phyloP scores from a whole-genome alignment of 1,140 invertebrate species.

The Plutomurus gul region DNA sequence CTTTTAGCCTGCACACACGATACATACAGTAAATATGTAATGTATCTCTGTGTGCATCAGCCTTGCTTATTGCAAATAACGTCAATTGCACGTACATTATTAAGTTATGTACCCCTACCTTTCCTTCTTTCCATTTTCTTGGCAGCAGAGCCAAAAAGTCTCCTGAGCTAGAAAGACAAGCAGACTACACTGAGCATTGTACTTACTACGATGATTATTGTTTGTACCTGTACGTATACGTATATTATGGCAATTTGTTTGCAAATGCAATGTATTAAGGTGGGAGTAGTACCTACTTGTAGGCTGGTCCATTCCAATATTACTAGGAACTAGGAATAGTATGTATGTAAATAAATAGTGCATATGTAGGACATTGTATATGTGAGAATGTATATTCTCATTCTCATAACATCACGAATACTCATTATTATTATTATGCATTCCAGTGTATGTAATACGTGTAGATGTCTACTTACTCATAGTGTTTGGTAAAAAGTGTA shows the following conservation, averaged over 20 bases:
- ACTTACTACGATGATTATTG: background rate
- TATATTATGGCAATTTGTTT: background rate
- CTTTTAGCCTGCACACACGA: no score
- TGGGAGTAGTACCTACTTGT: background rate
- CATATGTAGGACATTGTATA: background rate
- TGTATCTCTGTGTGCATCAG: no score
- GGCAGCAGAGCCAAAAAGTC: conserved; percentile 6
- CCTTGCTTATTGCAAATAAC: no score
- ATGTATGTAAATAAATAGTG: background rate
- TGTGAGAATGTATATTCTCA: background rate
- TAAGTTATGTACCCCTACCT: conserved; percentile 9
- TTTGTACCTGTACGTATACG: background rate
- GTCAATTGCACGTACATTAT: conserved; percentile 24
- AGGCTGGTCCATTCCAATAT: no score
- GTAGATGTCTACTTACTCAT: background rate
- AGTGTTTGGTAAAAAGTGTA: background rate
- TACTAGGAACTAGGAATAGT: no score
- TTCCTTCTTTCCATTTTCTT: background rate
- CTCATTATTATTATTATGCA: no score
- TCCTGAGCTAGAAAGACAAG: background rate
- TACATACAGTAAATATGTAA: no score
- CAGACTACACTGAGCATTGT: background rate
- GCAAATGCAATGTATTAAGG: background rate
- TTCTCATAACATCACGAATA: no score
- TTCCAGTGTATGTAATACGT: no score